Conservation (phyloP, 2,888 invertebrate species). For the Athripsodes cinereus region DNA sequence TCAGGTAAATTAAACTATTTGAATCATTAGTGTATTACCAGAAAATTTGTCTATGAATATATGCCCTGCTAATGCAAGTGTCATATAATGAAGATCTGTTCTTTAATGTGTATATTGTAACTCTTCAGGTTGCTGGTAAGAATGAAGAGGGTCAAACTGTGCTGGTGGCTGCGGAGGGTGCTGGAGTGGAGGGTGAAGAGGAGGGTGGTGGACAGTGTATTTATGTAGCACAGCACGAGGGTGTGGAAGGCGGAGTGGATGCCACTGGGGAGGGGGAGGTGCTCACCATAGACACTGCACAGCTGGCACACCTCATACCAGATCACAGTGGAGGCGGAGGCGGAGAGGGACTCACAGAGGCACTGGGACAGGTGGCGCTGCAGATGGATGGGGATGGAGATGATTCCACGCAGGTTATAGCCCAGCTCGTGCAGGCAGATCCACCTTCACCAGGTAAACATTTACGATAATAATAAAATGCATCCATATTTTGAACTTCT, state of each 20-base stretch:
- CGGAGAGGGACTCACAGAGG: conserved; percentile 38
- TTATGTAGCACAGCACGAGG: conserved; percentile 59
- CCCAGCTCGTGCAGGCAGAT: conserved; percentile 80
- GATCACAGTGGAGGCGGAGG: conserved; percentile 36
- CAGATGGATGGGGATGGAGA: conserved; percentile 52
- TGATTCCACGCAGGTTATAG: conserved; percentile 74
- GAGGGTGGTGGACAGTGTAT: conserved; percentile 69
- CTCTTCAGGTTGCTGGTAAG: conserved; percentile 62
- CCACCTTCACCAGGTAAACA: conserved; percentile 71
- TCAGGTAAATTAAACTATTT: conserved; percentile 45
- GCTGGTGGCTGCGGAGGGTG: conserved; percentile 60
- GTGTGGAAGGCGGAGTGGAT: conserved; percentile 55
- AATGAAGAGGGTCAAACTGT: conserved; percentile 73
- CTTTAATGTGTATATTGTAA: background rate
- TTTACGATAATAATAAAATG: background rate
- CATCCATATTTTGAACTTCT: no score
- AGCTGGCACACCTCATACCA: conserved; percentile 53
- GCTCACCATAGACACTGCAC: conserved; percentile 49
- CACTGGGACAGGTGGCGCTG: conserved; percentile 49
- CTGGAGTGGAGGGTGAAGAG: conserved; percentile 54
- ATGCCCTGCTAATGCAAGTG: background rate
- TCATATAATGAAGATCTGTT: background rate
- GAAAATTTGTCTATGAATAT: no score
- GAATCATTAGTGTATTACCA: no score
- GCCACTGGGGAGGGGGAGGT: conserved; percentile 55